phyloP scores from a whole-genome alignment of 2,888 invertebrate species.

The Drosophila mayaguana region DNA sequence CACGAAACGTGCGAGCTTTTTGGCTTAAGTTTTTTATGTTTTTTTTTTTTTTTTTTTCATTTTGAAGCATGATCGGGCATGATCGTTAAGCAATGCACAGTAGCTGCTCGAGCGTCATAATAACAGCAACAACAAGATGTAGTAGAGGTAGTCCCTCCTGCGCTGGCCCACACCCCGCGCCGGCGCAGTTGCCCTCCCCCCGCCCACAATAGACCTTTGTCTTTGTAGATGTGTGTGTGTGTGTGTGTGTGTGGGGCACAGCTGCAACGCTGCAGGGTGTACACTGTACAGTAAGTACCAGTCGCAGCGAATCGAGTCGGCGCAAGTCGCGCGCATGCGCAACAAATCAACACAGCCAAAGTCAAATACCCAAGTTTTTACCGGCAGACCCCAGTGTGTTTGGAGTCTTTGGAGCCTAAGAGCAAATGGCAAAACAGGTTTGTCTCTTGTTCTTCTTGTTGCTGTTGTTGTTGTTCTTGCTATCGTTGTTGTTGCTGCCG shows the following conservation, averaged over 20 bases:
- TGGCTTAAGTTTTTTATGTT: conserved; percentile 72
- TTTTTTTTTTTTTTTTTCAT: conserved; percentile 21
- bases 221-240: conserved; percentile 18
- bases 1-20: conserved; percentile 75
- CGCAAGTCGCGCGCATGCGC: conserved; percentile 69
- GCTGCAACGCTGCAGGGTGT: conserved; percentile 80
- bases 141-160: conserved; percentile 40
- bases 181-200: conserved; percentile 5
- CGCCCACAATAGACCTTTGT: conserved; percentile 2
- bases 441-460: conserved; percentile 26
- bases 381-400: conserved; percentile 17
- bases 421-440: conserved; percentile 69
- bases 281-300: conserved; percentile 39
- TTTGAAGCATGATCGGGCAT: conserved; percentile 78
- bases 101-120: conserved; percentile 79
- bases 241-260: conserved; percentile 61
- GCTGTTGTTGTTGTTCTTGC: conserved; percentile 19
- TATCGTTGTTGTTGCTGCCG: conserved; percentile 23
- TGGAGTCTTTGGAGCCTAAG: conserved; percentile 51
- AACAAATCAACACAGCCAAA: conserved; percentile 73
- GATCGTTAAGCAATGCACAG: conserved; percentile 82
- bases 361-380: conserved; percentile 25
- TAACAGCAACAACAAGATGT: conserved; percentile 78
- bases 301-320: conserved; percentile 29
- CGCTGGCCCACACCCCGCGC: too few relatives aligned